Conservation (phyloP, 2,797 vertebrate genomes). For the Tadarida brasiliensis region DNA sequence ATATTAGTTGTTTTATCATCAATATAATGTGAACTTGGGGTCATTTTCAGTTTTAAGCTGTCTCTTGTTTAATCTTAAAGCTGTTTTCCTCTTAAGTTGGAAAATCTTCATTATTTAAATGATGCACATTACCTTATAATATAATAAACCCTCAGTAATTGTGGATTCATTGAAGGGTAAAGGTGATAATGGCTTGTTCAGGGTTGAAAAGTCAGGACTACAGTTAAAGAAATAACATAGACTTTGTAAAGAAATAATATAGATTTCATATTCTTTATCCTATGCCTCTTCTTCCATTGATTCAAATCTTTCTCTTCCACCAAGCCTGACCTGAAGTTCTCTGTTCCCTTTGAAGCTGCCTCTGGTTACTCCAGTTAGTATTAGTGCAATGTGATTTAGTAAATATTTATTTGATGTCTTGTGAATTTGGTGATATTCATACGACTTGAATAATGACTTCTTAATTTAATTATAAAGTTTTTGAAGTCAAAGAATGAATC, state of each 20-base stretch:
- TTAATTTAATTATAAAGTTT: constrained; percentile 3
- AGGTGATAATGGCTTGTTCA: background rate
- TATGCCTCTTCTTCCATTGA: background rate
- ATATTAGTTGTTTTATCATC: constrained; percentile 4
- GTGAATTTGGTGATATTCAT: constrained; percentile 14
- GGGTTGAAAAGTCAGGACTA: background rate
- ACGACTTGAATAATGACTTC: background rate
- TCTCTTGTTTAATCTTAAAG: constrained; percentile 43
- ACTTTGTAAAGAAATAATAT: background rate
- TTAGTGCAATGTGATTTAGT: background rate
- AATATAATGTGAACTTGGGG: background rate
- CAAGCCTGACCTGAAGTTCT: background rate
- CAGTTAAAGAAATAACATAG: background rate
- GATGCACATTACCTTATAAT: background rate
- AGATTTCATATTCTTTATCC: background rate
- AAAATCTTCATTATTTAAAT: constrained; percentile 45
- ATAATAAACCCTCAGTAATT: background rate
- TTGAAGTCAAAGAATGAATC: background rate
- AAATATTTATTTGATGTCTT: background rate
- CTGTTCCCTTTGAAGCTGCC: background rate
- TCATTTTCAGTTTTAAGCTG: constrained; percentile 63
- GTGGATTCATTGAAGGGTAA: background rate
- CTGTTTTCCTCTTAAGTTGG: background rate
- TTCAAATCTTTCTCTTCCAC: background rate
- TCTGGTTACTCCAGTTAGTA: background rate